Conservation (phyloP, 2,797 vertebrate species). For the Peromyscus aztecus region DNA sequence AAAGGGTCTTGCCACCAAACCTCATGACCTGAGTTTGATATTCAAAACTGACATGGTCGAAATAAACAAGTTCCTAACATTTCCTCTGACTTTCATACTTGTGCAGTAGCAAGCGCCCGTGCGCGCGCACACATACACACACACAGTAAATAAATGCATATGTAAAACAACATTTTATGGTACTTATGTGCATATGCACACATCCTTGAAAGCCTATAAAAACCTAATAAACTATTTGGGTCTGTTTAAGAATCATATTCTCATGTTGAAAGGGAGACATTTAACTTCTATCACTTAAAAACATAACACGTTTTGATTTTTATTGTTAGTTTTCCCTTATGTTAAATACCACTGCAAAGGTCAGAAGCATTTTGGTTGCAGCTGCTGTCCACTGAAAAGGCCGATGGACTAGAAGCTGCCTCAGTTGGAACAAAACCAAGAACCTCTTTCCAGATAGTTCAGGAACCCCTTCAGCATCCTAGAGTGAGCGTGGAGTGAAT, state of each 20-base stretch:
- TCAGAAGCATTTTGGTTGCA: neutral
- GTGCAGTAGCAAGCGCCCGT: no score
- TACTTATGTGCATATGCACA: neutral
- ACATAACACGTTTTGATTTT: neutral
- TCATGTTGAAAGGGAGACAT: neutral
- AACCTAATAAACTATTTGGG: neutral
- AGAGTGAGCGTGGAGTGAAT: neutral
- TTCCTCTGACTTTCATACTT: neutral
- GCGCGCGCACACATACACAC: no score
- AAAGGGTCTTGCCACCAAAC: neutral
- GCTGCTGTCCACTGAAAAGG: neutral
- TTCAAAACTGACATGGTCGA: neutral
- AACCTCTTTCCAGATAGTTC: neutral
- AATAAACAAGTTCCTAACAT: neutral
- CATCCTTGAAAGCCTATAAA: neutral
- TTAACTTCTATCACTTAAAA: neutral
- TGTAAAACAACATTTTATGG: neutral
- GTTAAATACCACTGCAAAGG: neutral
- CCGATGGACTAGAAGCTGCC: neutral
- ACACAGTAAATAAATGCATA: neutral
- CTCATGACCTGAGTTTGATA: neutral
- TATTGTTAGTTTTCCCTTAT: neutral
- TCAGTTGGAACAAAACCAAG: neutral
- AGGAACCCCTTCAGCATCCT: neutral
- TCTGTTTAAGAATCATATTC: neutral